Evolutionary conservation across 2,888 invertebrate species (phyloP).

Genomic region (Galeruca laticollis): DNA sequence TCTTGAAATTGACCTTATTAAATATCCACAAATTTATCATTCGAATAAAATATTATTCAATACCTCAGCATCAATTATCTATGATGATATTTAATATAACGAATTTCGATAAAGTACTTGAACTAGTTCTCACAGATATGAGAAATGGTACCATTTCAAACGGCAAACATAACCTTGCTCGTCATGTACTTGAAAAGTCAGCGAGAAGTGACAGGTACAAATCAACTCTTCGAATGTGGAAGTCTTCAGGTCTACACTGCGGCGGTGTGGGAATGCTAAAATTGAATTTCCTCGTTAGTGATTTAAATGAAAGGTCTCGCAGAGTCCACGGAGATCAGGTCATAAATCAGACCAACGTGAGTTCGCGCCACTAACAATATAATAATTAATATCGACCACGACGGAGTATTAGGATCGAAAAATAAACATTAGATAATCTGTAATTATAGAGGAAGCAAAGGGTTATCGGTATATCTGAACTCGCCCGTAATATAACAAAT

Average conservation of each 20-base stretch:
- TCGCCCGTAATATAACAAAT: slow-evolving; percentile 47
- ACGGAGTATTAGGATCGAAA: slow-evolving; percentile 62
- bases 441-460: slow-evolving; percentile 60
- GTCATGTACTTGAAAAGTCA: slow-evolving; percentile 35
- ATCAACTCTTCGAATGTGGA: slow-evolving; percentile 58
- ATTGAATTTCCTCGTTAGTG: slow-evolving; percentile 64
- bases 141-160: not conserved
- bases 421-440: slow-evolving; percentile 65
- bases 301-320: slow-evolving; percentile 61
- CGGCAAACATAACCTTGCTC: not conserved
- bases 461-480: slow-evolving; percentile 56
- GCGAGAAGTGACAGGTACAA: slow-evolving; percentile 57
- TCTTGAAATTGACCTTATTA: too few species aligned
- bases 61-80: not conserved
- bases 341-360: slow-evolving; percentile 64
- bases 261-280: slow-evolving; percentile 60
- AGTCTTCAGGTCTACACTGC: slow-evolving; percentile 50
- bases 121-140: not conserved
- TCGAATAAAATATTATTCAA: not conserved
- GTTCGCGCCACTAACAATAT: slow-evolving; percentile 64
- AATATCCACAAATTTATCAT: not conserved
- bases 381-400: slow-evolving; percentile 64
- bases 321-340: slow-evolving; percentile 47
- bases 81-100: not conserved
- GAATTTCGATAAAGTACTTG: not conserved